Conservation (phyloP, 2,113 vertebrate genomes). For the Cettia cetti region DNA sequence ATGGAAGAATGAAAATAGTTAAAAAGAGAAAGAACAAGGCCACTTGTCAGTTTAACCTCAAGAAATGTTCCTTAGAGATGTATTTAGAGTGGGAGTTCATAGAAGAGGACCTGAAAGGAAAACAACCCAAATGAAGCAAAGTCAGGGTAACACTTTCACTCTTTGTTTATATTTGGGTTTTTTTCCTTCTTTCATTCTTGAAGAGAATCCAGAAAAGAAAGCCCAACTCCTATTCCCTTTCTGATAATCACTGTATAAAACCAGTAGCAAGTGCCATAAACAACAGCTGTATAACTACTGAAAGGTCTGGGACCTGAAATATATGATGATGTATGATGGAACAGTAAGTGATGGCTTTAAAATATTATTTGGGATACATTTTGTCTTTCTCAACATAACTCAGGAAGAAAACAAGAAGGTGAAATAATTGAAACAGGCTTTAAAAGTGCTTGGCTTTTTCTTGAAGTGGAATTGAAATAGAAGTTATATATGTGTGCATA, state of each 20-base stretch:
- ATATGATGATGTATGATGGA: neutral
- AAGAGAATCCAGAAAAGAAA: neutral
- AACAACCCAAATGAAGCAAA: neutral
- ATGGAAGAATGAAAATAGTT: neutral
- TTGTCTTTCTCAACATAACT: neutral
- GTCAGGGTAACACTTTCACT: neutral
- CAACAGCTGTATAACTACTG: neutral
- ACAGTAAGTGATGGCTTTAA: conserved; percentile 11
- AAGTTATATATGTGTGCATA: neutral
- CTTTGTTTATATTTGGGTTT: neutral
- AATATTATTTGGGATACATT: neutral
- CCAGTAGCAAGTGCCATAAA: conserved; percentile 15
- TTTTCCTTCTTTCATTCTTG: neutral
- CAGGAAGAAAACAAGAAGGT: neutral
- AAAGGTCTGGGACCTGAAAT: neutral
- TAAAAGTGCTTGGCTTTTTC: neutral
- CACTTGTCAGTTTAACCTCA: neutral
- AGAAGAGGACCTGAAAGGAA: neutral
- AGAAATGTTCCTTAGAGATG: neutral
- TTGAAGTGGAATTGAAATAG: neutral
- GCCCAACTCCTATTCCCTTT: neutral
- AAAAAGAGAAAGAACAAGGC: neutral
- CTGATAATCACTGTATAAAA: conserved; percentile 36
- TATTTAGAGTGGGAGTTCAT: neutral
- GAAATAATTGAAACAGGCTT: neutral